Conservation (phyloP, 2,113 vertebrate species). For the Ictidomys tridecemlineatus region DNA sequence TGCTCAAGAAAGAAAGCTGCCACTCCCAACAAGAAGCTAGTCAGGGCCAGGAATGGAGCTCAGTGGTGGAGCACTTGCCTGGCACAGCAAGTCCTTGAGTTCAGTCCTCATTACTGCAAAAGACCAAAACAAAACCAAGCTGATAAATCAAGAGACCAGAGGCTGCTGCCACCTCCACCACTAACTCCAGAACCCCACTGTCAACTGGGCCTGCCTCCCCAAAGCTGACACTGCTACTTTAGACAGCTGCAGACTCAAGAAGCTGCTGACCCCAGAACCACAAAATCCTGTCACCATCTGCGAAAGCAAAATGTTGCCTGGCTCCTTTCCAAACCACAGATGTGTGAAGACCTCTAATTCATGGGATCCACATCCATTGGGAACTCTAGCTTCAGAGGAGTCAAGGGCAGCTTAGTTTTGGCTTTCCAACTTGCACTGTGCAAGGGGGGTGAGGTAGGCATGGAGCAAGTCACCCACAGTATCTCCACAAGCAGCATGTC, state of each 20-base stretch:
- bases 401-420: too few relatives aligned
- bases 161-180: not conserved
- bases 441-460: not conserved
- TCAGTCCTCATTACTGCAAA: not conserved
- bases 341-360: too few relatives aligned
- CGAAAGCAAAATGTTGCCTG: not conserved
- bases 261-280: not conserved
- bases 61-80: not conserved
- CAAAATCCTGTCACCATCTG: not conserved
- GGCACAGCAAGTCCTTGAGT: not conserved
- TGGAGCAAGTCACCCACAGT: too few relatives aligned
- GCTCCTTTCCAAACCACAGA: not conserved
- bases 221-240: not conserved
- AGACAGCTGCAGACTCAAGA: not conserved
- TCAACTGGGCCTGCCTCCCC: not conserved
- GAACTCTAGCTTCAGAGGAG: not conserved
- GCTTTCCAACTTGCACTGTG: not conserved
- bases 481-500: not conserved
- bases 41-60: too few relatives aligned
- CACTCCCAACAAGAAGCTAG: not conserved
- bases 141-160: not conserved
- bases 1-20: not conserved
- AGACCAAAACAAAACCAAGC: not conserved
- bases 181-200: not conserved
- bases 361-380: too few relatives aligned